phyloP scores from a whole-genome alignment of 2,113 vertebrate genomes.

The Cygnus atratus region DNA sequence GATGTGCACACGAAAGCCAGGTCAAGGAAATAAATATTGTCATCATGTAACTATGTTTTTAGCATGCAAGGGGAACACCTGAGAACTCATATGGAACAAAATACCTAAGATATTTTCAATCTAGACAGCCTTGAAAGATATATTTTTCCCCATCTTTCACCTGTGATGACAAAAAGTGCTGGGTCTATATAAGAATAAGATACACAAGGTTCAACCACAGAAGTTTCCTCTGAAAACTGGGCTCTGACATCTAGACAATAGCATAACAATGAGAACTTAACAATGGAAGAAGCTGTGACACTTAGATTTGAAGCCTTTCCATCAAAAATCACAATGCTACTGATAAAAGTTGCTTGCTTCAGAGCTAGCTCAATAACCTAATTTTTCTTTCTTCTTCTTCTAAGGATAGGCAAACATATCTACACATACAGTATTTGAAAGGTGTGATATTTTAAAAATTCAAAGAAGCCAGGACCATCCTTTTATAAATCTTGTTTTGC shows the following conservation, averaged over 20 bases:
- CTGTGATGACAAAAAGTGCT: not conserved
- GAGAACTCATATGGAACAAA: constrained; percentile 17
- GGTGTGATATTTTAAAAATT: not conserved
- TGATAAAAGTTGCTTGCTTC: not conserved
- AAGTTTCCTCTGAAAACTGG: not conserved
- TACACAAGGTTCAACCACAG: not conserved
- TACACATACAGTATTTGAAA: not conserved
- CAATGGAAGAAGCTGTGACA: not conserved
- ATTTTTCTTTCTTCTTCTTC: not conserved
- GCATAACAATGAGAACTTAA: not conserved
- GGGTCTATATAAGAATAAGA: not conserved
- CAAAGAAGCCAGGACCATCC: not conserved
- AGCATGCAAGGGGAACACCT: not conserved
- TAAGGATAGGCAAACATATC: not conserved
- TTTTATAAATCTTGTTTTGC: not conserved
- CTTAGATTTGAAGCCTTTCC: not conserved
- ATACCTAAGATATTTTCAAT: not conserved
- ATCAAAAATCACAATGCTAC: not conserved
- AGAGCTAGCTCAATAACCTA: not conserved
- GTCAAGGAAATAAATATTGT: not conserved
- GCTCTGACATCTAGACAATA: not conserved
- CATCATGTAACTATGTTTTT: not conserved
- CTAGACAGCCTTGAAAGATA: not conserved
- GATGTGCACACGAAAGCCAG: not conserved
- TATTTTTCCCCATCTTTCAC: not conserved